Evolutionary conservation across 1,140 invertebrate species (phyloP).

Genomic region (Caligus rogercresseyi): DNA sequence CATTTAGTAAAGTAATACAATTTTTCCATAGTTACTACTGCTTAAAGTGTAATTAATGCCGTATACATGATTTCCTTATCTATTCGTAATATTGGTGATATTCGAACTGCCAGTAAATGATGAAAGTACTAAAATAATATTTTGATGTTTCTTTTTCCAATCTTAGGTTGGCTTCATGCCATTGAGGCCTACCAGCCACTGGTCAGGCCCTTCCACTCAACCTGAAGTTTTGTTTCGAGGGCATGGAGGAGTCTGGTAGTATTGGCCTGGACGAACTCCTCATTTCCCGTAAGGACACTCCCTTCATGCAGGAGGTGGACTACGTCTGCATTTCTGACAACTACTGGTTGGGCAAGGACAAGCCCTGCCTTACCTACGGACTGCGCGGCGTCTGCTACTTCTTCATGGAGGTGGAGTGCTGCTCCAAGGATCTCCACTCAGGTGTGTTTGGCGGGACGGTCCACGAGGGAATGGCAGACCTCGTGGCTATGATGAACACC

Average conservation of each 20-base stretch:
- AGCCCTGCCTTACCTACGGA: slow-evolving; percentile 93
- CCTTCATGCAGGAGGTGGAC: slow-evolving; percentile 65
- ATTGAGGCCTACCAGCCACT: slow-evolving; percentile 61
- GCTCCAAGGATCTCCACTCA: slow-evolving; percentile 81
- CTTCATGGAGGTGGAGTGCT: slow-evolving; percentile 67
- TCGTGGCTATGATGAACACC: slow-evolving; percentile 62
- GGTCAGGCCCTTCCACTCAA: slow-evolving; percentile 63
- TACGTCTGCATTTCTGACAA: slow-evolving; percentile 97
- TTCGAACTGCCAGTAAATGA: too few relatives aligned
- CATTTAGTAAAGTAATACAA: too few relatives aligned
- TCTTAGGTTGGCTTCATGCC: slow-evolving; percentile 81
- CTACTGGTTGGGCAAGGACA: slow-evolving; percentile 91
- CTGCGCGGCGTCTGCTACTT: slow-evolving; percentile 86
- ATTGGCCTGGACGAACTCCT: slow-evolving; percentile 81
- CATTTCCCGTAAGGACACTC: slow-evolving; percentile 42
- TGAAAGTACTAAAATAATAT: too few relatives aligned
- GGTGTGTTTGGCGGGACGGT: slow-evolving; percentile 83
- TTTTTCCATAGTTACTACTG: too few relatives aligned
- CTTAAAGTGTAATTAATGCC: too few relatives aligned
- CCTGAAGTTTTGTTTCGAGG: slow-evolving; percentile 41
- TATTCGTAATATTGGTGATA: too few relatives aligned
- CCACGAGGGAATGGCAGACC: slow-evolving; percentile 53
- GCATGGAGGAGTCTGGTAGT: slow-evolving; percentile 92
- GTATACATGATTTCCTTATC: too few relatives aligned
- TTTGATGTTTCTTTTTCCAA: neutral